Conservation (phyloP, 2,113 vertebrate species). For the Peromyscus polionotus region DNA sequence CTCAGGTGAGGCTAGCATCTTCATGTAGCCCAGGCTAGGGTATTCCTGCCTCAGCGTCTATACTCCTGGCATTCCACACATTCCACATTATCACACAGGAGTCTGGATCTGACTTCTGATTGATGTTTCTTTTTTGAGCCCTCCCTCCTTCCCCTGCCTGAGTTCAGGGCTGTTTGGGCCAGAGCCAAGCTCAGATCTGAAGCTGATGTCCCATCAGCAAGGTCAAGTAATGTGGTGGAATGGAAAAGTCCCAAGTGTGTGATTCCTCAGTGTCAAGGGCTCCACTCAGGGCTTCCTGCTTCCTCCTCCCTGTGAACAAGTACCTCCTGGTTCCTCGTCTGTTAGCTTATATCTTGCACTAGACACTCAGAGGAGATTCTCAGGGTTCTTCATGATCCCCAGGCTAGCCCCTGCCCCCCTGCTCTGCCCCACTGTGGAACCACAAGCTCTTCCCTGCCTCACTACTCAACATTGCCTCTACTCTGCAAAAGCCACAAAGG, state of each 20-base stretch:
- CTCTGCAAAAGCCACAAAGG: background rate
- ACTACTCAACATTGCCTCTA: background rate
- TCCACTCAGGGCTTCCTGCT: background rate
- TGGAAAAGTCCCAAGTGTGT: background rate
- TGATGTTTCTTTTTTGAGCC: background rate
- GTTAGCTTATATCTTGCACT: background rate
- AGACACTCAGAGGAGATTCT: background rate
- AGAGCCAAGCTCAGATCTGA: background rate
- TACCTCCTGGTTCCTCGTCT: background rate
- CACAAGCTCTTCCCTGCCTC: no score
- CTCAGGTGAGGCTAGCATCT: background rate
- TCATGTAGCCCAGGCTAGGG: background rate
- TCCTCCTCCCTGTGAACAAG: background rate
- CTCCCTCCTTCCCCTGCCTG: background rate
- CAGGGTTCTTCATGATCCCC: background rate
- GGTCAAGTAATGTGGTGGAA: no score
- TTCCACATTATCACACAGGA: background rate
- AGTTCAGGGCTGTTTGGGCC: background rate
- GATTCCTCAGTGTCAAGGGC: background rate
- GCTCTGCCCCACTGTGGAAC: background rate
- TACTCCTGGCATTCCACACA: background rate
- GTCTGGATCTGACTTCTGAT: background rate
- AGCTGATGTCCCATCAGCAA: background rate
- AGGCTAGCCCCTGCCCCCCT: fast-evolving
- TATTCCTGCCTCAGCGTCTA: background rate